Evolutionary conservation across 2,888 invertebrate genomes (phyloP).

Genomic region (Tupiocoris notatus): DNA sequence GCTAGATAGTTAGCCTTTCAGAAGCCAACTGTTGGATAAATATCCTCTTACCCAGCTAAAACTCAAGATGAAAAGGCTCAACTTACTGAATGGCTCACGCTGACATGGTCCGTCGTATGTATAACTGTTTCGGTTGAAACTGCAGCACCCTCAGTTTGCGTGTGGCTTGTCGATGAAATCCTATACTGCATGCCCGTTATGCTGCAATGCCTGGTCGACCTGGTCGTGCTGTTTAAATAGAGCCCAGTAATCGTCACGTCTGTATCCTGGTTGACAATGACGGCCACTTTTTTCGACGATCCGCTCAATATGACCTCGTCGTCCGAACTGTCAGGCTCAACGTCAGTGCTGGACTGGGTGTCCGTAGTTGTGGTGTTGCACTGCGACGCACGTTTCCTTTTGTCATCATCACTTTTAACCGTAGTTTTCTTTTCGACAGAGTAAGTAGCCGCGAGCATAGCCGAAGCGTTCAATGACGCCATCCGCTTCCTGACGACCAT

Average conservation of each 20-base stretch:
- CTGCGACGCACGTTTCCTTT: slow-evolving; percentile 44
- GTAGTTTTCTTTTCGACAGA: slow-evolving; percentile 62
- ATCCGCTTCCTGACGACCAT: slow-evolving; percentile 86
- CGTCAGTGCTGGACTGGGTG: slow-evolving; percentile 60
- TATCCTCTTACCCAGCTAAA: no score
- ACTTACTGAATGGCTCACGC: slow-evolving; percentile 46
- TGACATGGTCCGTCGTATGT: slow-evolving; percentile 51
- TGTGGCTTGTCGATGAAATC: slow-evolving; percentile 82
- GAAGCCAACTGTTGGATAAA: no score
- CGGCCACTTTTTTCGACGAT: slow-evolving; percentile 64
- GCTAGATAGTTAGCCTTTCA: no score
- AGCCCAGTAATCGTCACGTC: slow-evolving; percentile 86
- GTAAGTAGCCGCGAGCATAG: slow-evolving; percentile 85
- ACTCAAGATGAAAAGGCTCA: no score
- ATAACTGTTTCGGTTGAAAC: slow-evolving; percentile 55
- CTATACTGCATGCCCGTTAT: slow-evolving; percentile 83
- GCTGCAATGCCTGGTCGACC: slow-evolving; percentile 79
- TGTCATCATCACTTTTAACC: slow-evolving; percentile 42
- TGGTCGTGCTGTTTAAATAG: slow-evolving; percentile 72
- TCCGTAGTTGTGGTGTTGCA: slow-evolving; percentile 54
- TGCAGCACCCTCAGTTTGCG: slow-evolving; percentile 80
- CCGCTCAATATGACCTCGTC: slow-evolving; percentile 49
- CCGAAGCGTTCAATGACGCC: slow-evolving; percentile 88
- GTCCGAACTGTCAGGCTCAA: slow-evolving; percentile 46
- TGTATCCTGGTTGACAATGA: slow-evolving; percentile 81